Evolutionary conservation across 2,113 vertebrate genomes (phyloP).

Genomic region (Sinosuthora webbiana): DNA sequence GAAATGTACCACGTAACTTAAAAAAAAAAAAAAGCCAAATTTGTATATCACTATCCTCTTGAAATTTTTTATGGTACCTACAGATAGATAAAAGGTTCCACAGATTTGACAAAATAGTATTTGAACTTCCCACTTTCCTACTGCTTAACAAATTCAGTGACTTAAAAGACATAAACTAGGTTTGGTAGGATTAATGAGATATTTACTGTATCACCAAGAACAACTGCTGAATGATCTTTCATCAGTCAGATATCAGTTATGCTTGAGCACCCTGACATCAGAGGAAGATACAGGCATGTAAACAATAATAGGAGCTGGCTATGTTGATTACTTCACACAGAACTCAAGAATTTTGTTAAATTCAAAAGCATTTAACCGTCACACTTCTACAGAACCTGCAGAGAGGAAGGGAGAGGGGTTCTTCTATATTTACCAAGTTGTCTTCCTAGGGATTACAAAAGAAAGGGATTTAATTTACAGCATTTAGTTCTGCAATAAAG

Average conservation of each 20-base stretch:
- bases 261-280: not conserved
- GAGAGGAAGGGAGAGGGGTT: conserved; percentile 15
- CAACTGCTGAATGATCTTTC: not conserved
- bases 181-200: conserved; percentile 48
- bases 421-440: conserved; percentile 28
- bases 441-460: conserved; percentile 51
- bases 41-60: conserved; percentile 18
- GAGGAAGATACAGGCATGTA: conserved; percentile 39
- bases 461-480: conserved; percentile 57
- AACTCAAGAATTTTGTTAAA: conserved; percentile 34
- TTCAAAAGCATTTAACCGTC: conserved; percentile 28
- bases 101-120: conserved; percentile 5
- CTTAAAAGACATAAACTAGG: conserved; percentile 39
- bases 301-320: conserved; percentile 52
- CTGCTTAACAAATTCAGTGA: conserved; percentile 34
- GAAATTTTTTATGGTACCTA: conserved; percentile 52
- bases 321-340: conserved; percentile 37
- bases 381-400: conserved; percentile 57
- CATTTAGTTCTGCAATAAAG: conserved; percentile 64
- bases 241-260: not conserved
- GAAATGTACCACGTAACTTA: conserved; percentile 54
- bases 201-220: not conserved
- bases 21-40: not conserved
- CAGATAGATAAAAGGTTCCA: conserved; percentile 39
- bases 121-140: conserved; percentile 38